These are phyloP conservation scores for Heteronetta atricapilla DNA, from an alignment of 2,113 vertebrate genomes.

Conservation along the genomic window DNA sequence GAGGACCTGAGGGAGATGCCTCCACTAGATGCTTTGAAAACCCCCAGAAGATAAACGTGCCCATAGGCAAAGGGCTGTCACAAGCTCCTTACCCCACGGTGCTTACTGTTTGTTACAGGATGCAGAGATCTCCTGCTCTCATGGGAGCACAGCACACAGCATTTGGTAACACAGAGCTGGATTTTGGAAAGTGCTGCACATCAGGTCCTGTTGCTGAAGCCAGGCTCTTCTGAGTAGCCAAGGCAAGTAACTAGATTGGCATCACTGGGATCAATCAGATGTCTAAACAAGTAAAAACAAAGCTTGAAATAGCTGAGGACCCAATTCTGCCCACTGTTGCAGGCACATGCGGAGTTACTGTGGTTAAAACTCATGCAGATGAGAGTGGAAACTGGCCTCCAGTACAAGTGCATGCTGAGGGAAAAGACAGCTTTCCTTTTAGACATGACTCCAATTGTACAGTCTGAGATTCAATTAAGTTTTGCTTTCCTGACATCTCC, in stretches of 20 bases:
- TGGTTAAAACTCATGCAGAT: conserved; percentile 13
- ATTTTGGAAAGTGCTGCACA: background rate
- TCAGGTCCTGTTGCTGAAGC: background rate
- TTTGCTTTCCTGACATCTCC: background rate
- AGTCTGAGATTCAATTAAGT: conserved; percentile 33
- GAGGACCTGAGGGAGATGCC: background rate
- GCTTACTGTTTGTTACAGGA: background rate
- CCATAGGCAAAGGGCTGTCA: background rate
- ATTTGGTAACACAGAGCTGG: background rate
- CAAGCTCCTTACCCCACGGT: background rate
- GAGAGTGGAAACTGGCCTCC: conserved; percentile 55
- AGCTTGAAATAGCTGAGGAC: background rate
- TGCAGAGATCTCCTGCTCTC: background rate
- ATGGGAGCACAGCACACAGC: background rate
- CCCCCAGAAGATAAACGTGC: background rate
- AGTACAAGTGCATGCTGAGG: background rate
- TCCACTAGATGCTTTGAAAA: background rate
- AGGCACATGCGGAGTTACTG: background rate
- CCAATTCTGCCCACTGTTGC: background rate
- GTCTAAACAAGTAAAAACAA: background rate
- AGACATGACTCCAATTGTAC: background rate
- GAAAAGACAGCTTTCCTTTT: conserved; percentile 36
- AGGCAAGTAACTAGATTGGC: background rate
- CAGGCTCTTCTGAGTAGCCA: background rate
- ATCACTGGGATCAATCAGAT: background rate